phyloP scores from a whole-genome alignment of 64 coral and sea anemone species.

The Cladopsammia gracilis region DNA sequence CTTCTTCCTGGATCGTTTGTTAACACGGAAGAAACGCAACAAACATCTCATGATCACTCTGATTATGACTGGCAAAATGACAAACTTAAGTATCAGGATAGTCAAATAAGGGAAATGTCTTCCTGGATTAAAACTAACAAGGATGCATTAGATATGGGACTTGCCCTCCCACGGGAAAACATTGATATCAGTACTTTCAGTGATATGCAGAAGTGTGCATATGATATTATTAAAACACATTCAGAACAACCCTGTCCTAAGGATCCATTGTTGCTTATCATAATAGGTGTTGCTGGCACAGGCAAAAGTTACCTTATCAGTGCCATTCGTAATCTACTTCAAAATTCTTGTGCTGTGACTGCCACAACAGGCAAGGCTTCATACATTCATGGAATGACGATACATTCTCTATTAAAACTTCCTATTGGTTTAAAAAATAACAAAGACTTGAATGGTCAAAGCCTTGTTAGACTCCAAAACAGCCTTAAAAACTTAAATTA shows the following conservation, averaged over 20 bases:
- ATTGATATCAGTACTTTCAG: constrained; percentile 54
- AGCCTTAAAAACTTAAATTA: not conserved
- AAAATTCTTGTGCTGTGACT: constrained; percentile 44
- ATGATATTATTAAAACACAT: constrained; percentile 46
- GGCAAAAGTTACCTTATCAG: constrained; percentile 52
- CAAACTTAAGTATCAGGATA: constrained; percentile 55
- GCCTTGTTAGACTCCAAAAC: constrained; percentile 27
- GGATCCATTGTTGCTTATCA: constrained; percentile 26
- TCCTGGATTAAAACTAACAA: constrained; percentile 69
- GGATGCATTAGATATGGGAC: constrained; percentile 22
- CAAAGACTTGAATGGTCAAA: constrained; percentile 9
- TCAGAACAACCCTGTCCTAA: constrained; percentile 13
- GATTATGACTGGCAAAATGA: constrained; percentile 73
- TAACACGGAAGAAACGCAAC: constrained; percentile 4
- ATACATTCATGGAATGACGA: constrained; percentile 10
- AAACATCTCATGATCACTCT: not conserved
- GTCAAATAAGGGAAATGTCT: constrained; percentile 82
- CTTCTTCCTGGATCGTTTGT: constrained; percentile 22
- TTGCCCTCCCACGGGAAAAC: constrained; percentile 1
- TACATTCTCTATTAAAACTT: constrained; percentile 49
- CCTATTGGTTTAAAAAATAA: constrained; percentile 30
- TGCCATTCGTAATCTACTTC: constrained; percentile 45
- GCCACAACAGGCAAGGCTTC: constrained; percentile 64
- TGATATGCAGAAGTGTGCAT: constrained; percentile 60
- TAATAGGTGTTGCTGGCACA: constrained; percentile 42